These are phyloP conservation scores for Hirundo rustica DNA, from an alignment of 2,797 vertebrate genomes.

Conservation along the genomic window DNA sequence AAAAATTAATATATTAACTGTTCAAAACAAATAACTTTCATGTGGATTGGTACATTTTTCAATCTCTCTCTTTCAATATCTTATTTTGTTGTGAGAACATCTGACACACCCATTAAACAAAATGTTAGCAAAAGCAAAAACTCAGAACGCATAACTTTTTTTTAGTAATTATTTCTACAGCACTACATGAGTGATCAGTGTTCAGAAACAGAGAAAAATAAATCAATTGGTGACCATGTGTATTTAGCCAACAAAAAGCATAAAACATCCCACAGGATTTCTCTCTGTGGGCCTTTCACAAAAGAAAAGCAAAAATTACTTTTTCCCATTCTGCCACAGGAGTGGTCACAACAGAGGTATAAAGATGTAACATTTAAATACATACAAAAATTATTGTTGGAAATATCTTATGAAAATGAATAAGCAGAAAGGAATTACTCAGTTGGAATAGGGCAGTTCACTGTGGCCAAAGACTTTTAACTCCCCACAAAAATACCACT, in stretches of 20 bases:
- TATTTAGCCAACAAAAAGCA: background rate
- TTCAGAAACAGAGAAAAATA: slow-evolving; percentile 4
- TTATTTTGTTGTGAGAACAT: slow-evolving; percentile 3
- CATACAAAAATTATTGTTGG: background rate
- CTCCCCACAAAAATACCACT: background rate
- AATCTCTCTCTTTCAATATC: slow-evolving; percentile 38
- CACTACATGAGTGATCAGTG: background rate
- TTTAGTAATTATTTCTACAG: slow-evolving; percentile 43
- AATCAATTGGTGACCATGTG: background rate
- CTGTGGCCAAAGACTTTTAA: background rate
- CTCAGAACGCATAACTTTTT: background rate
- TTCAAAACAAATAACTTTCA: slow-evolving; percentile 43
- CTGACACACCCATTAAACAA: slow-evolving; percentile 43
- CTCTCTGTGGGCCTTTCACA: background rate
- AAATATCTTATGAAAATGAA: background rate
- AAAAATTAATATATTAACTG: slow-evolving; percentile 31
- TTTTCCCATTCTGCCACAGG: background rate
- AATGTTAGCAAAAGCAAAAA: slow-evolving; percentile 44
- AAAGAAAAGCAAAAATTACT: background rate
- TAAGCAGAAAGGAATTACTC: background rate
- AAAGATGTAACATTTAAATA: background rate
- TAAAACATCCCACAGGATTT: background rate
- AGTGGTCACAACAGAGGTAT: background rate
- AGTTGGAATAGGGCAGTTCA: background rate
- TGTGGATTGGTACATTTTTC: slow-evolving; percentile 14